Evolutionary conservation across 2,797 vertebrate species (phyloP).

Genomic region (Bryconaethiops microstoma): DNA sequence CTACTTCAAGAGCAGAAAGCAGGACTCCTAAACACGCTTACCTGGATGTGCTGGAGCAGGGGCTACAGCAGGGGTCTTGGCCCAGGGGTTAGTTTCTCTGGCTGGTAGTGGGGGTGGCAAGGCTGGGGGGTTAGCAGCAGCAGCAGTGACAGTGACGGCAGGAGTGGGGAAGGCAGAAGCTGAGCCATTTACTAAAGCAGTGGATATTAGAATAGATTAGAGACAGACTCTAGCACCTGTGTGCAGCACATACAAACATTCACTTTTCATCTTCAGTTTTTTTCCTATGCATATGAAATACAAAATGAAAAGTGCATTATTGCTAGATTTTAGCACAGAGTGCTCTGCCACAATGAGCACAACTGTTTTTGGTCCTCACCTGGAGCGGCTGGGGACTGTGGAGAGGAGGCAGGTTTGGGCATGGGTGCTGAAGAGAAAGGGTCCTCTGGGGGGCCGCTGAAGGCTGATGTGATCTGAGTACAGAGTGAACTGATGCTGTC

Average conservation of each 20-base stretch:
- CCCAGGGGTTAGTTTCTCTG: conserved; percentile 98
- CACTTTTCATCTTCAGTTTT: no score
- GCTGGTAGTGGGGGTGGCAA: conserved; percentile 86
- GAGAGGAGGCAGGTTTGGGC: conserved; percentile 89
- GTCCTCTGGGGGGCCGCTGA: conserved; percentile 90
- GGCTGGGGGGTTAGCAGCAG: conserved; percentile 77
- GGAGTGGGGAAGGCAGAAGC: conserved; percentile 84
- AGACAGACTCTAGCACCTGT: conserved; percentile 2
- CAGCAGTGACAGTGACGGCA: conserved; percentile 79
- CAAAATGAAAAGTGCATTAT: background rate
- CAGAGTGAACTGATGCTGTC: conserved; percentile 98
- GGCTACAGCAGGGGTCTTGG: conserved; percentile 80
- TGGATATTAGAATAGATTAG: conserved; percentile 64
- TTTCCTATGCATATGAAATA: background rate
- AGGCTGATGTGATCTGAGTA: conserved; percentile 93
- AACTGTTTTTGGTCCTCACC: conserved; percentile 71
- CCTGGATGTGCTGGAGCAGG: conserved; percentile 77
- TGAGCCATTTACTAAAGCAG: conserved; percentile 94
- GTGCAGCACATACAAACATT: background rate
- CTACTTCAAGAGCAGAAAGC: background rate
- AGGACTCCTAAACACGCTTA: conserved; percentile 59
- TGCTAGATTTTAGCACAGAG: background rate
- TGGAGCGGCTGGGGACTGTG: conserved; percentile 92
- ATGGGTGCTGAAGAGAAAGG: conserved; percentile 95
- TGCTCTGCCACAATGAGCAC: background rate